Evolutionary conservation across 2,113 vertebrate species (phyloP).

Genomic region (Sitta europaea): DNA sequence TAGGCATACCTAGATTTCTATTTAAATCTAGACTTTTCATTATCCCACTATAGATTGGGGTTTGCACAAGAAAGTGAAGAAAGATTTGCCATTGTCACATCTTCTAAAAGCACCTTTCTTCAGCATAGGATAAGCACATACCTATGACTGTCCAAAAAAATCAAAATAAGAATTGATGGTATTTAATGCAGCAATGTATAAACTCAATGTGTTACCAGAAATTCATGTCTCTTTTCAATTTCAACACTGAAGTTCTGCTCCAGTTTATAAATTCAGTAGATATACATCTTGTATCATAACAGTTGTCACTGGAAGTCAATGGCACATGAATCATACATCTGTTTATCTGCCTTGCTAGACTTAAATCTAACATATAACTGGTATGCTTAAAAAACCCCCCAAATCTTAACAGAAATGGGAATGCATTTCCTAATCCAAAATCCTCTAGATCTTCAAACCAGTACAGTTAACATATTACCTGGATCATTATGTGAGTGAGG

Average conservation of each 20-base stretch:
- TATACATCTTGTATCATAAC: not conserved
- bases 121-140: not conserved
- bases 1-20: not conserved
- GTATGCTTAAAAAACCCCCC: not conserved
- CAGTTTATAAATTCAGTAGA: not conserved
- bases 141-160: not conserved
- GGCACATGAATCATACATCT: not conserved
- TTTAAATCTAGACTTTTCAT: not conserved
- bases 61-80: not conserved
- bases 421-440: not conserved
- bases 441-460: not conserved
- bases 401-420: not conserved
- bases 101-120: not conserved
- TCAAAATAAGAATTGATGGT: not conserved
- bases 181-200: not conserved
- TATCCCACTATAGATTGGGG: not conserved
- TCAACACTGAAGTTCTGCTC: not conserved
- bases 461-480: conserved; percentile 70
- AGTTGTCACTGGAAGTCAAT: not conserved
- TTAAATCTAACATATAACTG: not conserved
- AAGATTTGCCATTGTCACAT: not conserved
- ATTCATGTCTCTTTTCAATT: not conserved
- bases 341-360: not conserved
- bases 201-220: not conserved
- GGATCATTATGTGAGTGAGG: conserved; percentile 96